Evolutionary conservation across 1,140 invertebrate species (phyloP), one percentile per base, ranked within the genome.

Genomic region (Zelostemma sp.): DNA sequence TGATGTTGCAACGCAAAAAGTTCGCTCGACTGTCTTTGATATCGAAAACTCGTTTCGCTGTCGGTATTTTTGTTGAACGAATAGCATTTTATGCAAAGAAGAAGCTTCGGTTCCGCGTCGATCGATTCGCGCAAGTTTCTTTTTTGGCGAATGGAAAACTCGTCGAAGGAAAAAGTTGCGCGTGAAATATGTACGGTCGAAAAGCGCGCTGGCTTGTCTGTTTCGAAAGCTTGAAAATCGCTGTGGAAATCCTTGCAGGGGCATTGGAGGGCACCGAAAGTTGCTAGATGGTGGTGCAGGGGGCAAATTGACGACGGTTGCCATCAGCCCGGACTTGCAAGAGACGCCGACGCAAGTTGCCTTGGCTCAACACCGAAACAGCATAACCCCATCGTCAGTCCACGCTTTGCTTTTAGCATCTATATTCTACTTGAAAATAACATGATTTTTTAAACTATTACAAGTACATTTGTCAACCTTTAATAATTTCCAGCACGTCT

Each of bases 241-340:
- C 74, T 80, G 75, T 80, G 51, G 74, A 70, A 77, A 85, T 83
- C 75, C 79, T 83, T 86, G 69, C 83, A 86, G 84, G 80, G 81
- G 81, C 75, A 83, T 86, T 79, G 86, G 85, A 73, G 76, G 85
- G 50, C 87, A 88, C 77, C 83, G 87, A 51, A 88, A 88, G 77
- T 83, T 88, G 61, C 79, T 88, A 76, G 87, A 88, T 68, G 86
- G 86, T 70, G 86, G 86, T 67, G 77, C 85, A 63, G 85, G 84
- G 73, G 83, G 82, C 63, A 88, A 88, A 76, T 79, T 88, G 70
- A 84, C 87, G 59, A 86, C 87, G 46, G 83, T 88, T 69, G 80
- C 86, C 63, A 87, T 83, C 71, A 87, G 86, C 72, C 86, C 87
- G 59, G 83, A 85, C 76, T 85, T 79, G 62, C 81, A 83, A 51